Evolutionary conservation across 2,113 vertebrate genomes (phyloP).

Genomic region (Siniperca knerii): DNA sequence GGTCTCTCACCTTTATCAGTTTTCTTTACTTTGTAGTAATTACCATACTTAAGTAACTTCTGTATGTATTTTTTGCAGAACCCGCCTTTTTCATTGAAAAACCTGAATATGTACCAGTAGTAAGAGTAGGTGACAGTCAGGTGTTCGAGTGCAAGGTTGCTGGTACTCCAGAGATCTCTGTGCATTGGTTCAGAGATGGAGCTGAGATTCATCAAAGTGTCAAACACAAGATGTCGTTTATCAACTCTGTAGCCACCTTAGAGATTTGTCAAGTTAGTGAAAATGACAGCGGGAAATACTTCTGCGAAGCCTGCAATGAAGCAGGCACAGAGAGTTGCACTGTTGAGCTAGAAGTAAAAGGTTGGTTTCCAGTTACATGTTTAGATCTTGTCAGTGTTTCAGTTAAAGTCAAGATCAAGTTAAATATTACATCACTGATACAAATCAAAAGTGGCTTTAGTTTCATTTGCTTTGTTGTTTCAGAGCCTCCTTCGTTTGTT

Average conservation of each 20-base stretch:
- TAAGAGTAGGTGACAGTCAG: constrained; percentile 88
- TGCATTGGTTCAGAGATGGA: constrained; percentile 91
- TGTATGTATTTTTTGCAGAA: constrained; percentile 80
- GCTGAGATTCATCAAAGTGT: constrained; percentile 86
- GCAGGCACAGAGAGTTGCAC: constrained; percentile 92
- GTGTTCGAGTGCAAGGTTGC: constrained; percentile 89
- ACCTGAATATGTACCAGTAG: constrained; percentile 87
- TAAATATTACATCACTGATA: background rate
- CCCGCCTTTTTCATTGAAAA: constrained; percentile 91
- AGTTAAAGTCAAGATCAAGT: background rate
- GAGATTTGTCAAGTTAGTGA: constrained; percentile 85
- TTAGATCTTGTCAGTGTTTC: background rate
- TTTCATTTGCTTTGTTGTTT: constrained; percentile 61
- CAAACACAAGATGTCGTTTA: constrained; percentile 88
- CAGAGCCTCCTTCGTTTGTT: constrained; percentile 90
- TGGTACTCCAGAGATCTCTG: constrained; percentile 89
- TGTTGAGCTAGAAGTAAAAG: constrained; percentile 92
- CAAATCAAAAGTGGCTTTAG: background rate
- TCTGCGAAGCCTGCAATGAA: constrained; percentile 91
- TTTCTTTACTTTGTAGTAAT: background rate
- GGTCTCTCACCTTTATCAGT: background rate
- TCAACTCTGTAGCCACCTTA: constrained; percentile 86
- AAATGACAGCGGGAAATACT: constrained; percentile 89
- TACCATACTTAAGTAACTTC: background rate
- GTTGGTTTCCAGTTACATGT: constrained; percentile 78